Base-by-base conservation (phyloP, 2,888 invertebrate genomes). In the Meandrusa payeni region DNA sequence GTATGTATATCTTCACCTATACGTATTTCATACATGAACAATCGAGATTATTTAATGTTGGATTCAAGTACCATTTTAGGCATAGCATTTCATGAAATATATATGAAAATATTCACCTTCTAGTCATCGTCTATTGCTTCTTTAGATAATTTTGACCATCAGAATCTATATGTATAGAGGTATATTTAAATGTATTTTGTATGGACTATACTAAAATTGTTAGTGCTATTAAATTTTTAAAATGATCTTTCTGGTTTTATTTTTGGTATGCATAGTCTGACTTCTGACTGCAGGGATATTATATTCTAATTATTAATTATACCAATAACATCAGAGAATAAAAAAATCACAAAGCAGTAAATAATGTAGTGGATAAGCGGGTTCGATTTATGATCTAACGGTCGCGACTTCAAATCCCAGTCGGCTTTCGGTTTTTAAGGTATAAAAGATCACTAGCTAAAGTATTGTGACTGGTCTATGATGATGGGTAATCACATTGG, bases 131-230 rank as follows among this genome's bases (percentile, higher is more conserved):
- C 43, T 45, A 33, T 47, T 26, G 54, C 59, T 59, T 56, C 40
- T 50, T 51, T 46, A 33, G 29, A 43, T 57, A 51, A 42, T 49
- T 55, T 55, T 57, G 22, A 58, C 46, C 51, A 43, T 32, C 17
- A 6, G 27, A 37, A 49, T 50, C 54, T 69, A 58, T 59, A 51
- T 54, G 58, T 33, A 29, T 36, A 28, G 23, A 36, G 6, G 26
- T 59, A 66, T 71, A 74, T 72, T 74, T 73, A 61, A 72, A 64
- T 71, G 79, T 83, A 80, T 81, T 82, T 83, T 82, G 74, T 82
- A 82, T 75, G 71, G 61, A 69, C 57, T 76, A 71, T 77, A 76
- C 70, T 54, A 52, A 48, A 54, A 52, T 69, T 80, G 81, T 82
- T 82, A 79, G 70, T 64, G 66, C 72, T 64, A 80, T 70, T 78